phyloP scores from a whole-genome alignment of 2,888 invertebrate genomes.

The Heliothis peltigera region DNA sequence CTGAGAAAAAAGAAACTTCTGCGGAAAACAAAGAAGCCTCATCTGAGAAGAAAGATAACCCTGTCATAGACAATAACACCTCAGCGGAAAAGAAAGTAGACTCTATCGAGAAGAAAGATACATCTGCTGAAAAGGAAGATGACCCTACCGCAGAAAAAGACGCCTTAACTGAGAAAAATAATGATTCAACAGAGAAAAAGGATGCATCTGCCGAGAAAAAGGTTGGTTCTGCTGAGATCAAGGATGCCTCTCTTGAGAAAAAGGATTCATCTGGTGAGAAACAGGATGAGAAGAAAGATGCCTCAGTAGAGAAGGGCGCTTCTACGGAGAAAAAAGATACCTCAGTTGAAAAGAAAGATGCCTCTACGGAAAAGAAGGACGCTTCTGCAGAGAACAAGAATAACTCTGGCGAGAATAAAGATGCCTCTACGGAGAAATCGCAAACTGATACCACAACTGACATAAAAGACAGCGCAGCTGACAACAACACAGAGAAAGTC shows the following conservation, averaged over 20 bases:
- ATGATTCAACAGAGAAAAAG: background rate
- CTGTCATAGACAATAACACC: background rate
- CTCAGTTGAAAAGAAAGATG: background rate
- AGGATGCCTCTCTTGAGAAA: background rate
- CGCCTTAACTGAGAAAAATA: background rate
- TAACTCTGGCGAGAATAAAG: background rate
- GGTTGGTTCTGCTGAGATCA: too few relatives aligned
- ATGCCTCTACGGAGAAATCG: background rate
- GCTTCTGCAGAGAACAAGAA: too few relatives aligned
- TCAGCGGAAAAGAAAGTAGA: constrained; percentile 1
- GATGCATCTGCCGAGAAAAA: too few relatives aligned
- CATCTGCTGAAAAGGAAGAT: background rate
- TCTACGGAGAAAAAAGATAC: background rate
- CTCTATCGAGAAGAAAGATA: constrained; percentile 3
- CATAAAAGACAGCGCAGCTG: background rate
- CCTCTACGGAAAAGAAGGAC: background rate
- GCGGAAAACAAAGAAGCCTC: background rate
- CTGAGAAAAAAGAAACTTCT: background rate
- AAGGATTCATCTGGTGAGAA: too few relatives aligned
- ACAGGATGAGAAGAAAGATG: background rate
- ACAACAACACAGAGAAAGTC: too few relatives aligned
- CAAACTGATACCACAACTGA: background rate
- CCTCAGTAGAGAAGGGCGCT: too few relatives aligned
- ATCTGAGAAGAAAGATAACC: background rate
- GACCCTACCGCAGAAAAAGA: background rate